Base-by-base conservation (phyloP, 2,888 invertebrate species). In the Orchestes rusci region DNA sequence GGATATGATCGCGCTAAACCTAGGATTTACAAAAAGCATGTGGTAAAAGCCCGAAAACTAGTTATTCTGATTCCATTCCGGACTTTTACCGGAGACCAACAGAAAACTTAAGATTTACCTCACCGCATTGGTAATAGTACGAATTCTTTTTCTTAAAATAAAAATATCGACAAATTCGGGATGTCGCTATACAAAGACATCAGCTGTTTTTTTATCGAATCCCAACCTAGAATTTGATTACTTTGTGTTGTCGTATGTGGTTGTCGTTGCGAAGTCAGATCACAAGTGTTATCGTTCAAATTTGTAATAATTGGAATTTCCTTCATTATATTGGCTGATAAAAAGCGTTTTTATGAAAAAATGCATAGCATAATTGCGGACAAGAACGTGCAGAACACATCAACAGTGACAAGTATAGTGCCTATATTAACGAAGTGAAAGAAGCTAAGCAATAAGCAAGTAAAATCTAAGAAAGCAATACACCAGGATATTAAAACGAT, bases 111-210 rank as follows among this genome's bases (percentile, higher is more conserved):
- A n/a, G n/a, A n/a, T n/a, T n/a, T n/a, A n/a, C n/a, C n/a, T n/a
- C n/a, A n/a, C n/a, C n/a, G n/a, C n/a, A n/a, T n/a, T n/a, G n/a
- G n/a, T n/a, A n/a, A n/a, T n/a, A n/a, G n/a, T n/a, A n/a, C n/a
- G n/a, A 23, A 23, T 23, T 23, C 5, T 23, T 10, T 23, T 23
- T 23, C 10, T 23, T 23, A 23, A 7, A 23, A 23, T 23, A 23
- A 23, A 5, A 23, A 23, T 23, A 23, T 23, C 23, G 23, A 23
- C 23, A 23, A 23, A 10, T 23, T 23, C 5, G 10, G 23, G 23
- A 23, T 23, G 23, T 23, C 23, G 23, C 23, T 23, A 23, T 23
- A 23, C 23, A 23, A 23, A 23, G 23, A 23, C 23, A 23, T 23
- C 23, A 7, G 7, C 10, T 23, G 5, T 23, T 23, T 23, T 10